Conservation (phyloP, 2,797 vertebrate genomes). For the Trichosurus vulpecula region DNA sequence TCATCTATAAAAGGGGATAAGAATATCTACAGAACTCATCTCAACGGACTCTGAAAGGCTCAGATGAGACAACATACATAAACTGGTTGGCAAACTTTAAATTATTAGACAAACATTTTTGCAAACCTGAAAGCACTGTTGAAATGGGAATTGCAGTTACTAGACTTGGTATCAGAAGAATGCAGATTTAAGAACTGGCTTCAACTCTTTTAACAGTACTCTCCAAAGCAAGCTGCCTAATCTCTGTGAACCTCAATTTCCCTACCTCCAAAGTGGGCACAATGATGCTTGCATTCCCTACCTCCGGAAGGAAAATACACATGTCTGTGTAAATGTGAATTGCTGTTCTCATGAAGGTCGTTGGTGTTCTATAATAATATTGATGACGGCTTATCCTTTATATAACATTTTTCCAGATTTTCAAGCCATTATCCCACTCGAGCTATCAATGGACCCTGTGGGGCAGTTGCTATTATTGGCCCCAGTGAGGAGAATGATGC, state of each 20-base stretch:
- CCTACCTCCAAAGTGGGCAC: neutral
- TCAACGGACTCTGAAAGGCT: neutral
- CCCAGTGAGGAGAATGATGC: neutral
- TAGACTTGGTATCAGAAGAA: neutral
- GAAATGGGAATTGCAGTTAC: neutral
- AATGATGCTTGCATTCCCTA: neutral
- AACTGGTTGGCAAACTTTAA: neutral
- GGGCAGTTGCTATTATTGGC: neutral
- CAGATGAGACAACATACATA: neutral
- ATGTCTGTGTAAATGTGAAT: neutral
- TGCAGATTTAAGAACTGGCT: neutral
- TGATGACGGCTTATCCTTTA: neutral
- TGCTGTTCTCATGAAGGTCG: neutral
- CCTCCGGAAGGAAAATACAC: neutral
- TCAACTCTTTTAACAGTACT: neutral
- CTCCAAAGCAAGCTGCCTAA: neutral
- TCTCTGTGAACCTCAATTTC: neutral
- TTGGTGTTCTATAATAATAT: neutral
- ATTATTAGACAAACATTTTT: neutral
- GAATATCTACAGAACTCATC: neutral
- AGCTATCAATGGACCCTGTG: neutral
- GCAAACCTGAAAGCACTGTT: neutral
- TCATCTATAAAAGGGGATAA: neutral
- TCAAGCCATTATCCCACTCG: neutral
- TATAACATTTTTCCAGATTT: neutral